Evolutionary conservation across 2,888 invertebrate genomes (phyloP).

Genomic region (Limenitis camilla): DNA sequence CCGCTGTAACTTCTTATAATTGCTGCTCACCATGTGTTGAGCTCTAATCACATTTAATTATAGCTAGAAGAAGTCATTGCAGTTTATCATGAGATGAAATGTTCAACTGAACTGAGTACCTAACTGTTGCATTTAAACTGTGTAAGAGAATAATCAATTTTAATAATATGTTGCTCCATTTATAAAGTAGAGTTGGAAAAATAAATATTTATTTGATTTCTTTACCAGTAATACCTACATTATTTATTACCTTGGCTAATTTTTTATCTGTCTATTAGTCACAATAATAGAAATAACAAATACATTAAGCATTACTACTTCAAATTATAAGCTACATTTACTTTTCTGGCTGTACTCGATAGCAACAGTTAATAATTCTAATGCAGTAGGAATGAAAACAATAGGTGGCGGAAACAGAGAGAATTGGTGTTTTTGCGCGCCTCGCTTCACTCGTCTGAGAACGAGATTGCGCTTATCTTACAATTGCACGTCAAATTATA

Average conservation of each 20-base stretch:
- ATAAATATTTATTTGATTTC: background rate
- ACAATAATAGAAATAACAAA: too few relatives aligned
- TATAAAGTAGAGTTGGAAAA: slow-evolving; percentile 26
- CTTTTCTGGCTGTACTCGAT: slow-evolving; percentile 11
- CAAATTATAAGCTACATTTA: background rate
- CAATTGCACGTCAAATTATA: slow-evolving; percentile 50
- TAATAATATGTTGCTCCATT: slow-evolving; percentile 24
- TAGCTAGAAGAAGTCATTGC: slow-evolving; percentile 66
- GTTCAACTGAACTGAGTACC: slow-evolving; percentile 67
- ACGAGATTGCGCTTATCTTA: slow-evolving; percentile 39
- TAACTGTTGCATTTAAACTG: slow-evolving; percentile 50
- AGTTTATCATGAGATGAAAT: slow-evolving; percentile 71
- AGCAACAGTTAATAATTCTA: slow-evolving; percentile 46
- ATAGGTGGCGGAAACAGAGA: slow-evolving; percentile 62
- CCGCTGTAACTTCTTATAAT: slow-evolving; percentile 68
- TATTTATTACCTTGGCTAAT: too few relatives aligned
- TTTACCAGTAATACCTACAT: background rate
- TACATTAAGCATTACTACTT: too few relatives aligned
- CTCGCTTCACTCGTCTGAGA: slow-evolving; percentile 52
- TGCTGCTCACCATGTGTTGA: slow-evolving; percentile 67
- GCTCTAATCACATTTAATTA: slow-evolving; percentile 72
- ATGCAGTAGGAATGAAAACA: slow-evolving; percentile 58
- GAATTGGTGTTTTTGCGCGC: slow-evolving; percentile 52
- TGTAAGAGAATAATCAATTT: slow-evolving; percentile 53
- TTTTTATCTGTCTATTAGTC: too few relatives aligned